Base-by-base conservation (phyloP, 2,797 vertebrate species). In the Anas acuta region DNA sequence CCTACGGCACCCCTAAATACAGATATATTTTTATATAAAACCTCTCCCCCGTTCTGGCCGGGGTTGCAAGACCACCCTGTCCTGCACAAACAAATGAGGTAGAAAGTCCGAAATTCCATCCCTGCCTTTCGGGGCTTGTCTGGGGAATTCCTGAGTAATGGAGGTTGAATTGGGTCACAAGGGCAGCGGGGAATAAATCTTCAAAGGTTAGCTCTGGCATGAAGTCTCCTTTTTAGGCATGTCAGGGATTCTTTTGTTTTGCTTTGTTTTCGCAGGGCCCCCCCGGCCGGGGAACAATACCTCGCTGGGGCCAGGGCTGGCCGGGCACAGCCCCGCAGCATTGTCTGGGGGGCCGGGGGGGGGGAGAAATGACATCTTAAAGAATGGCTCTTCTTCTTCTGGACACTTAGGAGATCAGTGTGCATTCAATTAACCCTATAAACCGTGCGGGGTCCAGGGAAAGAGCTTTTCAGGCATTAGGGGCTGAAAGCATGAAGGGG, bases 91-190 rank as follows among this genome's bases (percentile, higher is more conserved):
- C 98, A 98, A 98, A 98, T 98, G 98, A 97, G 95, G 98, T 98
- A 98, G 98, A 98, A 97, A 97, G 98, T 97, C 97, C 97, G 96
- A 97, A 98, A 98, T 98, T 98, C 97, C 96, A 97, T 96, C 97
- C 49, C 91, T 97, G 97, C 96, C 96, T 96, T 97, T 98, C 97
- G 94, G 97, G 97, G 96, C 98, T 98, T 96, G 90, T 96, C 92
- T 96, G 97, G 98, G 97, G 98, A 98, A 98, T 98, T 98, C 98
- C 98, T 98, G 96, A 98, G 98, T 98, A 98, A 98, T 98, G 97
- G 98, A 98, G 98, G 98, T 98, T 97, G 97, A 94, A 85, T 79
- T 92, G 98, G 98, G 97, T 98, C 98, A 95, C 69, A 62, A 92
- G 91, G 84, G 89, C 83, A 79, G 81, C 23, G 8, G 95, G 90